Evolutionary conservation across 2,797 vertebrate species (phyloP).

Genomic region (Carduelis carduelis): DNA sequence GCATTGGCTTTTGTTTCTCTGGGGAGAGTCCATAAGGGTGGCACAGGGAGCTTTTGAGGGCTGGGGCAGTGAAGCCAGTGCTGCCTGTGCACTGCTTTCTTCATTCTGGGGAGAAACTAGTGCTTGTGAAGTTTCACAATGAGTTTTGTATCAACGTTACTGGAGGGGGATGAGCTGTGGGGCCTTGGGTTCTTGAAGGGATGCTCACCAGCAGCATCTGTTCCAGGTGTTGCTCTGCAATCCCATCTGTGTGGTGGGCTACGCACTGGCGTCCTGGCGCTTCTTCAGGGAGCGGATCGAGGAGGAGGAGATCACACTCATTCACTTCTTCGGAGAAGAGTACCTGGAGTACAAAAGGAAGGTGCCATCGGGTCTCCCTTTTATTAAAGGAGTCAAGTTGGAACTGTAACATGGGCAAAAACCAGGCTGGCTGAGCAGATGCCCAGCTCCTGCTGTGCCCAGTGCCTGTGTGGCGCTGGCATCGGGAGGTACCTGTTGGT

Average conservation of each 20-base stretch:
- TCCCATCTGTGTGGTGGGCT: slow-evolving; percentile 89
- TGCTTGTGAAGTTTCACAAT: neutral
- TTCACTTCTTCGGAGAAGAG: slow-evolving; percentile 95
- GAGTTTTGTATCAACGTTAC: neutral
- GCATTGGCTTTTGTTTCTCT: neutral
- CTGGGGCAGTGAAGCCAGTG: neutral
- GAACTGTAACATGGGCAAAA: slow-evolving; percentile 65
- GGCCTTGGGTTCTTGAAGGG: neutral
- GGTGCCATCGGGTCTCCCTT: slow-evolving; percentile 91
- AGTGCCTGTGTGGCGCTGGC: neutral
- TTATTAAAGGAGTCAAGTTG: slow-evolving; percentile 91
- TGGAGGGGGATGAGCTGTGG: neutral
- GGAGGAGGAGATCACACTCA: slow-evolving; percentile 92
- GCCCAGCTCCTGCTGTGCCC: neutral
- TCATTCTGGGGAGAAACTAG: neutral
- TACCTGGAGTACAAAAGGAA: slow-evolving; percentile 92
- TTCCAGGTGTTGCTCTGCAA: slow-evolving; percentile 92
- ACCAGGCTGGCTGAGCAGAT: neutral
- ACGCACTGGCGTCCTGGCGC: slow-evolving; percentile 91
- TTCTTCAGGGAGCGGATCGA: slow-evolving; percentile 96
- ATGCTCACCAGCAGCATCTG: neutral
- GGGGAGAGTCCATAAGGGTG: accelerated
- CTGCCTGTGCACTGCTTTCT: accelerated
- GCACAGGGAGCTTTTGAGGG: neutral
- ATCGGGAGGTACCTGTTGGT: neutral